phyloP scores from a whole-genome alignment of 2,797 vertebrate genomes.

The Pseudomugil tenellus region DNA sequence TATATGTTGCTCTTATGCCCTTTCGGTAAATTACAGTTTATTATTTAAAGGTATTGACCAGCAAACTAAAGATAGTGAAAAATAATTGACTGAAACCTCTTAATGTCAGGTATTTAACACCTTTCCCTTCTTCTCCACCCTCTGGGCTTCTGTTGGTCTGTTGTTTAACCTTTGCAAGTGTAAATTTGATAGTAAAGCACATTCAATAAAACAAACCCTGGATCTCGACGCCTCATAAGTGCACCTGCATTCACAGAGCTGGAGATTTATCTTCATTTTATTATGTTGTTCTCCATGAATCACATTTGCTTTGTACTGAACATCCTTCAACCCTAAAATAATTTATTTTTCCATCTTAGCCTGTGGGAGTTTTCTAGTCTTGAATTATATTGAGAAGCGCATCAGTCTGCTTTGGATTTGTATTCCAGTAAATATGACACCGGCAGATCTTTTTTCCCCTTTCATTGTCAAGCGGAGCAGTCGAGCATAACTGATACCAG shows the following conservation, averaged over 20 bases:
- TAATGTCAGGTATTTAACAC: conserved; percentile 4
- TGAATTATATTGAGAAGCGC: conserved; percentile 3
- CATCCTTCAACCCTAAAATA: conserved; percentile 33
- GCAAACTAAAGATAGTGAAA: conserved; percentile 33
- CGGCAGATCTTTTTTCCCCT: conserved; percentile 5
- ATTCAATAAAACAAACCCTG: neutral
- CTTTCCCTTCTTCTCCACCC: neutral
- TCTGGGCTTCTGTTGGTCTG: conserved; percentile 11
- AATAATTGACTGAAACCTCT: conserved; percentile 32
- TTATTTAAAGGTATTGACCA: conserved; percentile 34
- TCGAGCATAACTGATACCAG: conserved; percentile 16
- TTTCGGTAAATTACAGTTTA: conserved; percentile 17
- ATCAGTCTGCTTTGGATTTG: conserved; percentile 11
- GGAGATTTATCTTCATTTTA: conserved; percentile 59
- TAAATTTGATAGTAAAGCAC: conserved; percentile 8
- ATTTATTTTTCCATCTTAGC: conserved; percentile 25
- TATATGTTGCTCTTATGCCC: conserved; percentile 9
- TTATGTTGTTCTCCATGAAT: conserved; percentile 39
- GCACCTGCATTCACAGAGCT: conserved; percentile 15
- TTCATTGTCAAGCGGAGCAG: conserved; percentile 7
- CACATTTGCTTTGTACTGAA: conserved; percentile 39
- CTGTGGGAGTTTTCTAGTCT: conserved; percentile 25
- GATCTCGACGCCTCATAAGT: conserved; percentile 14
- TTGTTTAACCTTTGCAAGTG: neutral
- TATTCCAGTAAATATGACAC: conserved; percentile 18